A percentile compares a stretch with the other conserved stretches of the same genome.
phyloP scores from a whole-genome alignment of 1,140 invertebrate species.

The Hylaeus volcanicus region DNA sequence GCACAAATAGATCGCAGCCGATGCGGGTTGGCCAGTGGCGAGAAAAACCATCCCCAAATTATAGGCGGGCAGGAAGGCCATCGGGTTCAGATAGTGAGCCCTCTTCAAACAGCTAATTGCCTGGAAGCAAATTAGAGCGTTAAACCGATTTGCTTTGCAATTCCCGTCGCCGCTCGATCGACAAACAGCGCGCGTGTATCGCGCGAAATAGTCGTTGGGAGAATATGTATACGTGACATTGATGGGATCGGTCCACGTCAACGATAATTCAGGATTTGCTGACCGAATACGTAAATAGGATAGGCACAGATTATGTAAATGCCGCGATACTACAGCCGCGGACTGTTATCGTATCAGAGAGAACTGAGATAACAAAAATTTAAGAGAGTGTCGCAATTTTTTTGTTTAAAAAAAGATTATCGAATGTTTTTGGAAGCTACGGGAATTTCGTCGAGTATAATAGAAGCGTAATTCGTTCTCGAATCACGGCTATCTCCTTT shows the following conservation, averaged over 20 bases:
- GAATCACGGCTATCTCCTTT: too few species aligned
- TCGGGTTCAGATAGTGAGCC: slow-evolving; percentile 76
- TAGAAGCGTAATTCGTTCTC: too few species aligned
- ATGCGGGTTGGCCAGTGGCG: slow-evolving; percentile 75
- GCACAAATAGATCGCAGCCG: slow-evolving; percentile 75
- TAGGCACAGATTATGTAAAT: background rate
- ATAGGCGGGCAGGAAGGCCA: slow-evolving; percentile 71
- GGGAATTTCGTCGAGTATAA: too few species aligned
- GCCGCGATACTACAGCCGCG: background rate
- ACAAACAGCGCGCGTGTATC: background rate
- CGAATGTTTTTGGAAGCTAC: too few species aligned
- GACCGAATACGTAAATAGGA: background rate
- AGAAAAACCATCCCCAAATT: slow-evolving; percentile 77
- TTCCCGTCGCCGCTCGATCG: background rate
- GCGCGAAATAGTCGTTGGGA: background rate
- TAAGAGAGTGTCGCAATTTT: too few species aligned
- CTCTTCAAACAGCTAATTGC: slow-evolving; percentile 78
- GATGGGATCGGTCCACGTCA: background rate
- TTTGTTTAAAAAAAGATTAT: too few species aligned
- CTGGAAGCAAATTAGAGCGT: slow-evolving; percentile 56
- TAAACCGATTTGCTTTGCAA: slow-evolving; percentile 19
- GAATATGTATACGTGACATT: background rate
- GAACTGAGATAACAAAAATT: too few species aligned
- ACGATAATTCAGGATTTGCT: background rate
- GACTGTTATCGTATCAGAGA: too few species aligned